phyloP scores from a whole-genome alignment of 2,113 vertebrate species.

The Chloropsis hardwickii region DNA sequence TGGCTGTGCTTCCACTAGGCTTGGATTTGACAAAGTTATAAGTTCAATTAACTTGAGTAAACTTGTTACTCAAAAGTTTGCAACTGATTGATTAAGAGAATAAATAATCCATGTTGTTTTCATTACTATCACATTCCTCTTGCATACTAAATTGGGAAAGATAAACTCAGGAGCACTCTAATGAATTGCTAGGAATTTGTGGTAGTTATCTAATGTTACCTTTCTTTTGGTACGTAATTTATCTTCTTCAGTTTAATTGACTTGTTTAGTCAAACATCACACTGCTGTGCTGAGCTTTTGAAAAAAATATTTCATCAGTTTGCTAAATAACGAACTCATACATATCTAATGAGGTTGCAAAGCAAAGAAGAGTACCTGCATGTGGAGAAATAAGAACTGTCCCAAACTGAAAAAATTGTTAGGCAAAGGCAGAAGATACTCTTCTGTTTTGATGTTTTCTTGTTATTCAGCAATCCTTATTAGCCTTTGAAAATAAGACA shows the following conservation, averaged over 20 bases:
- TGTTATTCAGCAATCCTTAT: not conserved
- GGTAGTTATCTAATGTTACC: conserved; percentile 39
- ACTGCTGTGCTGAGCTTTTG: not conserved
- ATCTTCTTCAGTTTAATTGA: conserved; percentile 54
- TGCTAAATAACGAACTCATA: conserved; percentile 9
- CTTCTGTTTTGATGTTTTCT: not conserved
- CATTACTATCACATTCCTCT: conserved; percentile 27
- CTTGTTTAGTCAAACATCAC: conserved; percentile 45
- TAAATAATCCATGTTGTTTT: conserved; percentile 43
- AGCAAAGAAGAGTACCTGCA: not conserved
- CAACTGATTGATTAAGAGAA: conserved; percentile 48
- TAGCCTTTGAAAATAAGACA: not conserved
- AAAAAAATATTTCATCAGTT: not conserved
- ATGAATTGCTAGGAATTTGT: conserved; percentile 14
- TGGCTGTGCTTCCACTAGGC: not conserved
- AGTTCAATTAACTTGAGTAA: conserved; percentile 28
- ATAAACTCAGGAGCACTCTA: conserved; percentile 27
- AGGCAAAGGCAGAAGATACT: not conserved
- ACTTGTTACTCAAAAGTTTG: conserved; percentile 36
- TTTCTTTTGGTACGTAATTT: conserved; percentile 30
- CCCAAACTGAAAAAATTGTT: not conserved
- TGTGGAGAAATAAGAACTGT: not conserved
- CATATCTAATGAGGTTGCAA: conserved; percentile 5
- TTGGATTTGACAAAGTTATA: not conserved
- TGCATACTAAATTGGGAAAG: conserved; percentile 31